Base-by-base conservation (phyloP, 2,888 invertebrate species). In the Amblyteles armatorius region DNA sequence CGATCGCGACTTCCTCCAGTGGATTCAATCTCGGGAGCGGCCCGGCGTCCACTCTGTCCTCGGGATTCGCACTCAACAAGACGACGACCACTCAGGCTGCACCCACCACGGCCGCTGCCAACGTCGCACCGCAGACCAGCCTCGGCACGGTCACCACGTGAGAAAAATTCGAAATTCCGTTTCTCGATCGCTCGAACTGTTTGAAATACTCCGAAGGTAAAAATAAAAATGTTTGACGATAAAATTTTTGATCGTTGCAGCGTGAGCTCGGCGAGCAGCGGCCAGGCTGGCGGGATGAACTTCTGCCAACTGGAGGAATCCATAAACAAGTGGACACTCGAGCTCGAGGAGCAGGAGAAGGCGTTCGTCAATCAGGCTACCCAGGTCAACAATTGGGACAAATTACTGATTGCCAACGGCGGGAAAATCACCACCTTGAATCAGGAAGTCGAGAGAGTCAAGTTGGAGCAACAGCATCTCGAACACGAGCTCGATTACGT, bases 331-430 rank as follows among this genome's bases (percentile, higher is more conserved):
- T 99, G 99, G 98, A 98, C 97, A 0, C 93, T 97, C 0, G 98
- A 99, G 90, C 94, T 99, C 55, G 98, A 98, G 88, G 98, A 98
- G 88, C 98, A 99, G 92, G 99, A 99, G 92, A 97, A 97, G 92
- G 96, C 97, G 0, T 99, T 99, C 92, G 96, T 98, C 83, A 97
- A 98, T 93, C 99, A 99, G 93, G 99, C 99, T 0, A 97, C 98
- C 4, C 98, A 99, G 94, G 96, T 99, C 80, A 99, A 99, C 94
- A 97, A 98, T 0, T 99, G 99, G 99, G 99, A 99, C 92, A 95
- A 97, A 87, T 94, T 98, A 57, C 95, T 99, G 1, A 97, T 98
- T 79, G 96, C 96, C 33, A 99, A 99, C 93, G 98, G 98, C 26
- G 98, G 99, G 88, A 99, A 98, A 96, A 98, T 99, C 88, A 96